Conservation (phyloP, 2,113 vertebrate genomes). For the Haemorhous mexicanus region DNA sequence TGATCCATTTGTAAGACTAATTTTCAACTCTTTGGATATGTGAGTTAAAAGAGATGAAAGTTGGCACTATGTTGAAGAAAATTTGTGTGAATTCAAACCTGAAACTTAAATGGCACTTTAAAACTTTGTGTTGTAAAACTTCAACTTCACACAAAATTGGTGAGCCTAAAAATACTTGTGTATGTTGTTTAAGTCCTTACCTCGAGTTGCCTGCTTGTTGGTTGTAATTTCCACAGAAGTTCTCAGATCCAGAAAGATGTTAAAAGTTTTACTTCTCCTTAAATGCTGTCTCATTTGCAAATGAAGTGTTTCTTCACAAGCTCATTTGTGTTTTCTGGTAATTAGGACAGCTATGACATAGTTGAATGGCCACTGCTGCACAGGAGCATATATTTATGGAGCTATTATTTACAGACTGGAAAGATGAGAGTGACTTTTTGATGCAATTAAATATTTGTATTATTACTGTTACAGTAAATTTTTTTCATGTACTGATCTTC, state of each 20-base stretch:
- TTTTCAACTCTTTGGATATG: neutral
- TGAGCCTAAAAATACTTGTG: neutral
- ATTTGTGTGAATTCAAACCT: neutral
- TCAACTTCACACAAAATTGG: neutral
- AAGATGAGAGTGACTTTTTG: neutral
- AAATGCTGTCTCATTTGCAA: slow-evolving; percentile 8
- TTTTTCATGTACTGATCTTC: neutral
- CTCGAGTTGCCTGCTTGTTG: neutral
- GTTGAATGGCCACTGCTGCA: neutral
- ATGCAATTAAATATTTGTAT: neutral
- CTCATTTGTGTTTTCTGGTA: slow-evolving; percentile 42
- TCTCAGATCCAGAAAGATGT: neutral
- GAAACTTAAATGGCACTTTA: neutral
- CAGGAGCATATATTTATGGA: neutral
- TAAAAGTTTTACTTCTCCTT: slow-evolving; percentile 3
- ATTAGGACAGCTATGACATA: slow-evolving; percentile 39
- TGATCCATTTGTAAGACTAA: neutral
- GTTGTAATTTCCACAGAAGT: neutral
- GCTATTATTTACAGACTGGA: neutral
- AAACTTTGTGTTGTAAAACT: neutral
- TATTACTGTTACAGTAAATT: neutral
- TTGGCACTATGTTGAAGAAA: neutral
- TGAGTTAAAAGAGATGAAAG: neutral
- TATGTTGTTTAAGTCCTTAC: neutral
- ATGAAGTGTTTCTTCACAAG: slow-evolving; percentile 12